These are phyloP conservation scores for Cephus sareptanus DNA, from an alignment of 2,888 invertebrate species.

Conservation along the genomic window DNA sequence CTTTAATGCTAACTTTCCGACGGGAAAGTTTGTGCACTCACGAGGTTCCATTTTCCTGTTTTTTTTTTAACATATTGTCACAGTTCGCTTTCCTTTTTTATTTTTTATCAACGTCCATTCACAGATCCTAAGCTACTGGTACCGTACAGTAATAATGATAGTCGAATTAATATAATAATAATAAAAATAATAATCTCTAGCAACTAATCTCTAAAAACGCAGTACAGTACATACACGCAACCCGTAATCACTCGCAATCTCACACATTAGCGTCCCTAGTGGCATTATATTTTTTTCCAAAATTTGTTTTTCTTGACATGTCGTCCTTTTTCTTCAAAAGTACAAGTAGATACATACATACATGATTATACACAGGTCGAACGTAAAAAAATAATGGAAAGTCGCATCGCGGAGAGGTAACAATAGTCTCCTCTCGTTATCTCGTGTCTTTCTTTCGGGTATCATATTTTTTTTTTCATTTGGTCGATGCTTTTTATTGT, in stretches of 20 bases:
- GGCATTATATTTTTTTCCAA: conserved; percentile 10
- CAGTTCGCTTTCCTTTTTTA: conserved; percentile 36
- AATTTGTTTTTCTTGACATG: conserved; percentile 10
- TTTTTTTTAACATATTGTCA: conserved; percentile 41
- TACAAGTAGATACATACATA: conserved; percentile 15
- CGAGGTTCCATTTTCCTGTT: background rate
- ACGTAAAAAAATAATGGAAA: conserved; percentile 26
- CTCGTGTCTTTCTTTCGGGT: background rate
- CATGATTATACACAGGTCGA: conserved; percentile 13
- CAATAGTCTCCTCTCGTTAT: background rate
- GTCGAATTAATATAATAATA: background rate
- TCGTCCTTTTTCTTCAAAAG: conserved; percentile 21
- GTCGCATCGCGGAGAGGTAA: conserved; percentile 10
- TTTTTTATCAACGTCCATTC: conserved; percentile 29
- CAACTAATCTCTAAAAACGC: conserved; percentile 26
- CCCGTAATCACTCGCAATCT: conserved; percentile 9
- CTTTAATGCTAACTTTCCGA: too few species aligned
- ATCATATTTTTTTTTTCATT: conserved; percentile 18
- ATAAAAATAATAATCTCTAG: background rate
- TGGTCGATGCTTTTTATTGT: conserved; percentile 53
- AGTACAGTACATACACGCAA: conserved; percentile 19
- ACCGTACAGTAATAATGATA: conserved; percentile 11
- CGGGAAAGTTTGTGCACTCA: background rate
- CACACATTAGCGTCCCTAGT: conserved; percentile 18
- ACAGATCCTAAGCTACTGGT: conserved; percentile 59